A percentile compares a stretch with the other conserved stretches of the same genome.
phyloP scores from a whole-genome alignment of 2,888 invertebrate species.

The Drosophila falleni region DNA sequence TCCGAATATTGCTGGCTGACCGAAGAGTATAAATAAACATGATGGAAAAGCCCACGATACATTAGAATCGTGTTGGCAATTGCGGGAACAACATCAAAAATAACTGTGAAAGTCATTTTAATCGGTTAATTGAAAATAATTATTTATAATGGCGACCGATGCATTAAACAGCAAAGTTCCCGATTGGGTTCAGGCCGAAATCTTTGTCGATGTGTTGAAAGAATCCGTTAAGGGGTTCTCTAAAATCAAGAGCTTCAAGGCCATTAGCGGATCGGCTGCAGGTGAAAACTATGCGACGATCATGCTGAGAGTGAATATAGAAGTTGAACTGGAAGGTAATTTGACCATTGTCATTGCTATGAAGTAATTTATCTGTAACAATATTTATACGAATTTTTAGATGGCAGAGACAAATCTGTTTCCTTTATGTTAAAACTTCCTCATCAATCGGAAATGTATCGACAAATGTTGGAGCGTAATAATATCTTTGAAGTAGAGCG shows the following conservation, averaged over 20 bases:
- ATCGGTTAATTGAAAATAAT: neutral
- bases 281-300: conserved; percentile 82
- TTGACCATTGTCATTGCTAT: too few species aligned
- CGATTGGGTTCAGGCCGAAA: conserved; percentile 45
- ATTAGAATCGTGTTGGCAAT: conserved; percentile 6
- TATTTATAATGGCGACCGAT: conserved; percentile 19
- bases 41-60: neutral
- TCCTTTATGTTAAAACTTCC: conserved; percentile 71
- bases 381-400: neutral
- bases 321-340: conserved; percentile 71
- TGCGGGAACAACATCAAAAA: neutral
- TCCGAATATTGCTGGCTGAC: neutral
- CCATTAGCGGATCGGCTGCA: conserved; percentile 56
- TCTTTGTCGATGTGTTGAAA: conserved; percentile 41
- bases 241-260: conserved; percentile 50
- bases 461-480: conserved; percentile 45
- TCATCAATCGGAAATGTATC: conserved; percentile 46
- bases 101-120: neutral
- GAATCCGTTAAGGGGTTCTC: conserved; percentile 33
- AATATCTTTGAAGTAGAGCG: conserved; percentile 74
- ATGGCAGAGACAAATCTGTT: conserved; percentile 36
- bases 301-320: conserved; percentile 74
- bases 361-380: conserved; percentile 8
- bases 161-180: conserved; percentile 31
- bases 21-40: conserved; percentile 4